Percentiles rank a stretch among this genome's conserved stretches.
phyloP scores from a whole-genome alignment of 2,888 invertebrate species.

The Molanna angustata region DNA sequence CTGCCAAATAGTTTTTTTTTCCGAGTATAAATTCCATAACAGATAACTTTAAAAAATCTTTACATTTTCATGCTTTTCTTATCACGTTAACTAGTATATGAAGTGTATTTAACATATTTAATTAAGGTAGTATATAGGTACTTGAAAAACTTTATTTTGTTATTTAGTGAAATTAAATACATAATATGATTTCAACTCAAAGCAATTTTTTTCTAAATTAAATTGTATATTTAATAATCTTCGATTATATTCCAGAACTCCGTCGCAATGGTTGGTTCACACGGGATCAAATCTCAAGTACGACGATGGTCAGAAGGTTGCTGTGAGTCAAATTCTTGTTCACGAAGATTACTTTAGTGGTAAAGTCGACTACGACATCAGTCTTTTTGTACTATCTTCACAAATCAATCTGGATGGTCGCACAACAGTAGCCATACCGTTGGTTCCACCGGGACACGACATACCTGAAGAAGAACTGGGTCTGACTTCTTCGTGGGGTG shows the following conservation, averaged over 20 bases:
- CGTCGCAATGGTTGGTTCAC: neutral
- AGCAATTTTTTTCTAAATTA: no score
- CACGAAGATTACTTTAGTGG: constrained; percentile 1
- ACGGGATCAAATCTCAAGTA: constrained; percentile 4
- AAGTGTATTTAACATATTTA: no score
- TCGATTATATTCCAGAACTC: constrained; percentile 4
- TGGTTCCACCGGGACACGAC: constrained; percentile 1
- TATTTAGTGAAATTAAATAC: no score
- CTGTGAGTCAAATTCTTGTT: constrained; percentile 1
- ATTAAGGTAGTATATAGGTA: no score
- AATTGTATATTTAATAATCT: no score
- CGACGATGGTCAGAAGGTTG: neutral
- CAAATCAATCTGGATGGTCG: constrained; percentile 1
- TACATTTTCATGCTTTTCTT: no score
- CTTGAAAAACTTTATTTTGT: no score
- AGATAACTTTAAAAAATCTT: no score
- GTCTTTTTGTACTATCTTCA: neutral
- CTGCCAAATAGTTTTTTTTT: no score
- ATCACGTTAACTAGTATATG: no score
- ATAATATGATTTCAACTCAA: no score
- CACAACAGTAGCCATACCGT: neutral
- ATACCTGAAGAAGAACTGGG: constrained; percentile 1
- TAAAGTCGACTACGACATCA: neutral
- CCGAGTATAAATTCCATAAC: no score
- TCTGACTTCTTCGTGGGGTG: constrained; percentile 8